These are phyloP conservation scores for Anolis carolinensis DNA, from an alignment of 2,113 vertebrate species.

Conservation along the genomic window DNA sequence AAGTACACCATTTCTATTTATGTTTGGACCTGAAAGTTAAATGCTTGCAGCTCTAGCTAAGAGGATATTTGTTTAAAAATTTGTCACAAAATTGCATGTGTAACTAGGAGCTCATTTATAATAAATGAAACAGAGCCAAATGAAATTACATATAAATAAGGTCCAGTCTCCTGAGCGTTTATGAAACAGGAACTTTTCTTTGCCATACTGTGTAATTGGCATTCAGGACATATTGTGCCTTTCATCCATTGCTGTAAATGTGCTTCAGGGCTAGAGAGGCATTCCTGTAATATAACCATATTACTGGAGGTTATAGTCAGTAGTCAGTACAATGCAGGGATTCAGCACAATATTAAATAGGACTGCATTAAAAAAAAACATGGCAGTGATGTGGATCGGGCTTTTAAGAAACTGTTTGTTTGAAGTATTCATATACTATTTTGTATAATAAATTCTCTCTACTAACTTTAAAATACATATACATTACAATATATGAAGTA, in stretches of 20 bases:
- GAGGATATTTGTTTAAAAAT: neutral
- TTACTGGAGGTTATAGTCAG: neutral
- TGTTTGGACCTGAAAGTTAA: neutral
- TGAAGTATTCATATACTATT: neutral
- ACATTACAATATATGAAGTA: too few relatives aligned
- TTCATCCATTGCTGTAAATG: neutral
- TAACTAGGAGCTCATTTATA: neutral
- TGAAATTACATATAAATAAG: neutral
- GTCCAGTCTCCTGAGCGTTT: neutral
- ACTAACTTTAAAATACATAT: neutral
- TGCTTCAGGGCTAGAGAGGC: neutral
- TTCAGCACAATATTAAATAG: neutral
- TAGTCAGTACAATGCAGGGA: neutral
- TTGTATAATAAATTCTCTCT: neutral
- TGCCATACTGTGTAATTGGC: neutral
- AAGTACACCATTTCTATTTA: slow-evolving; percentile 1
- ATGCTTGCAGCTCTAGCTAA: neutral
- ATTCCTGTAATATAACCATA: neutral
- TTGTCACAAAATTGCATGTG: neutral
- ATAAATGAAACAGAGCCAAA: neutral
- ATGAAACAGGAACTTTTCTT: slow-evolving; percentile 16
- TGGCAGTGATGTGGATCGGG: too few relatives aligned
- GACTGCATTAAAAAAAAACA: neutral
- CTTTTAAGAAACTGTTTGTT: neutral
- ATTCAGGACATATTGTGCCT: neutral